A percentile compares a stretch with the other conserved stretches of the same genome.
Conservation (phyloP, 2,888 invertebrate species). For the Emmelina monodactyla region DNA sequence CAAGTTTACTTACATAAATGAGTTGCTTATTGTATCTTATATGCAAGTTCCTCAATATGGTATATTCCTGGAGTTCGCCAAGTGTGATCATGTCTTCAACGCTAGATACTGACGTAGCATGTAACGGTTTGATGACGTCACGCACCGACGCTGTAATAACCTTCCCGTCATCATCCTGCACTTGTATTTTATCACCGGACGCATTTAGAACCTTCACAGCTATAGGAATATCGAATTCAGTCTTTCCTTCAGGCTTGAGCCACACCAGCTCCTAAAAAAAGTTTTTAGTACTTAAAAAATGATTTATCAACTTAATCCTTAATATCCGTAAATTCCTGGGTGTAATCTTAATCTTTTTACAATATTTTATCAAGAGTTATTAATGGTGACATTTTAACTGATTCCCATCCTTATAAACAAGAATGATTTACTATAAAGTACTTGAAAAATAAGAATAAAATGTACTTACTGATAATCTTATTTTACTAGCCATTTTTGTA, state of each 20-base stretch:
- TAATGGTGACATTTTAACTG: too few relatives aligned
- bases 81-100: slow-evolving; percentile 97
- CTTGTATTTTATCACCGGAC: slow-evolving; percentile 77
- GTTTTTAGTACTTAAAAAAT: too few relatives aligned
- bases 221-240: slow-evolving; percentile 84
- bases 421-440: too few relatives aligned
- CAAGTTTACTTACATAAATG: slow-evolving; percentile 81
- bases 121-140: slow-evolving; percentile 77
- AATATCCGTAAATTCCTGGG: too few relatives aligned
- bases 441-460: not conserved
- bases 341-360: too few relatives aligned
- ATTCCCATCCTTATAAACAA: too few relatives aligned
- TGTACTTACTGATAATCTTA: not conserved
- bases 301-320: too few relatives aligned
- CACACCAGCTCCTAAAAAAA: slow-evolving; percentile 79
- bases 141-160: slow-evolving; percentile 68
- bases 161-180: slow-evolving; percentile 85
- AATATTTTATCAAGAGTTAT: too few relatives aligned
- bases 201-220: slow-evolving; percentile 84
- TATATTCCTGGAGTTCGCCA: slow-evolving; percentile 93
- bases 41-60: slow-evolving; percentile 89
- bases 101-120: slow-evolving; percentile 78
- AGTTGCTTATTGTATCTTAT: slow-evolving; percentile 86
- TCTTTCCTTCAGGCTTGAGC: slow-evolving; percentile 76
- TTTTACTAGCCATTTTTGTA: too few relatives aligned